phyloP scores from a whole-genome alignment of 2,888 invertebrate species.

The Mamestra brassicae region DNA sequence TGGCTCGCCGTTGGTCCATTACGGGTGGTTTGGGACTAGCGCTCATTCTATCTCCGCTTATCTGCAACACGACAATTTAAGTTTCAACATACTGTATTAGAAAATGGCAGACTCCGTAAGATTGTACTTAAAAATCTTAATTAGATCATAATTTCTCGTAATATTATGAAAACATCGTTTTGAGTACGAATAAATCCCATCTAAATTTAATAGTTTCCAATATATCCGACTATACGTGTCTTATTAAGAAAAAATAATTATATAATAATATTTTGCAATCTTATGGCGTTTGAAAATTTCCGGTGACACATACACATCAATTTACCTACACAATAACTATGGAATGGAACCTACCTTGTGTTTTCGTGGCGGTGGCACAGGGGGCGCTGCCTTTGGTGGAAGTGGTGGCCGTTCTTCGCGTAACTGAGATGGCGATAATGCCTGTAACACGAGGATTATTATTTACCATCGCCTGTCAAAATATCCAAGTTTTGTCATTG shows the following conservation, averaged over 20 bases:
- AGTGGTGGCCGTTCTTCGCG: constrained; percentile 87
- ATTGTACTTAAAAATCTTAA: no score
- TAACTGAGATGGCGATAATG: constrained; percentile 80
- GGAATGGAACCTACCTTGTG: constrained; percentile 79
- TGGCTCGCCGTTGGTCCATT: constrained; percentile 79
- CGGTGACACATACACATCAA: not conserved
- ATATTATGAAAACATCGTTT: no score
- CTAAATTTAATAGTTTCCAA: no score
- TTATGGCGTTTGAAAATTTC: no score
- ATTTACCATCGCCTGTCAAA: not conserved
- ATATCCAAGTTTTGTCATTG: not conserved
- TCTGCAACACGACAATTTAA: constrained; percentile 63
- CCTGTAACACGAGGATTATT: constrained; percentile 69
- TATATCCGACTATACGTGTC: no score
- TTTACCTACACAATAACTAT: constrained; percentile 1
- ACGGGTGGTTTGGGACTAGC: constrained; percentile 82
- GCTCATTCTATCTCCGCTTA: constrained; percentile 80
- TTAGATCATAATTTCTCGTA: no score
- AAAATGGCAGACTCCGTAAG: not conserved
- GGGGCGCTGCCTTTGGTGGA: constrained; percentile 86
- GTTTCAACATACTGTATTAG: not conserved
- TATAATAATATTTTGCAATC: no score
- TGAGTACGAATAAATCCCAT: no score
- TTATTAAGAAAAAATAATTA: no score
- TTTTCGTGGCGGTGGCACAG: constrained; percentile 88